These are phyloP conservation scores for Callionymus lyra DNA, from an alignment of 2,113 vertebrate genomes.

Conservation along the genomic window DNA sequence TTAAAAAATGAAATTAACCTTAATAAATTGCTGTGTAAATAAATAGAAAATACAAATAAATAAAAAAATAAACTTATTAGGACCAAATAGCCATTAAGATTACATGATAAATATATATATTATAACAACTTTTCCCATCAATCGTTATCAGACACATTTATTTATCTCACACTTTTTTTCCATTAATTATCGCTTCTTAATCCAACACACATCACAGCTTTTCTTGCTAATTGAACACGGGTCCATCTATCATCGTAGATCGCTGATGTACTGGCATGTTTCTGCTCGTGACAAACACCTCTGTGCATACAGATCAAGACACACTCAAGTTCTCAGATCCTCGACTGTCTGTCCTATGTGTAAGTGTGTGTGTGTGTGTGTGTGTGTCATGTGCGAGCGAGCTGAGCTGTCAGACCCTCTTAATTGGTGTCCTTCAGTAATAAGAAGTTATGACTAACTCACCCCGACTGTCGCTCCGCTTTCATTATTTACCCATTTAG, in stretches of 20 bases:
- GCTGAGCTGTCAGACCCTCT: conserved; percentile 49
- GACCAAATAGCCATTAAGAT: too few relatives aligned
- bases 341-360: too few relatives aligned
- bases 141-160: conserved; percentile 46
- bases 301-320: too few relatives aligned
- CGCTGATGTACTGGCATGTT: neutral
- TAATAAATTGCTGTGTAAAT: too few relatives aligned
- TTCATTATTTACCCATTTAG: conserved; percentile 62
- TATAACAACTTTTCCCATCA: conserved; percentile 49
- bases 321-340: too few relatives aligned
- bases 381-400: conserved; percentile 13
- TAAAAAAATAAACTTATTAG: too few relatives aligned
- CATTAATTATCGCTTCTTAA: conserved; percentile 50
- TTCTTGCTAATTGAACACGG: conserved; percentile 37
- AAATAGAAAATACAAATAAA: too few relatives aligned
- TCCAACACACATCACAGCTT: conserved; percentile 37
- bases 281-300: too few relatives aligned
- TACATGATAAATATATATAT: too few relatives aligned
- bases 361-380: conserved; percentile 17
- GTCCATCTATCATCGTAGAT: conserved; percentile 14
- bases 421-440: conserved; percentile 56
- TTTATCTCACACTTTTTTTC: conserved; percentile 39
- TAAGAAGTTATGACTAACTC: conserved; percentile 50
- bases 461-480: conserved; percentile 46
- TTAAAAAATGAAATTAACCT: too few relatives aligned